A percentile compares a stretch with the other conserved stretches of the same genome.
phyloP scores from a whole-genome alignment of 2,888 invertebrate species.

The Cancer borealis region DNA sequence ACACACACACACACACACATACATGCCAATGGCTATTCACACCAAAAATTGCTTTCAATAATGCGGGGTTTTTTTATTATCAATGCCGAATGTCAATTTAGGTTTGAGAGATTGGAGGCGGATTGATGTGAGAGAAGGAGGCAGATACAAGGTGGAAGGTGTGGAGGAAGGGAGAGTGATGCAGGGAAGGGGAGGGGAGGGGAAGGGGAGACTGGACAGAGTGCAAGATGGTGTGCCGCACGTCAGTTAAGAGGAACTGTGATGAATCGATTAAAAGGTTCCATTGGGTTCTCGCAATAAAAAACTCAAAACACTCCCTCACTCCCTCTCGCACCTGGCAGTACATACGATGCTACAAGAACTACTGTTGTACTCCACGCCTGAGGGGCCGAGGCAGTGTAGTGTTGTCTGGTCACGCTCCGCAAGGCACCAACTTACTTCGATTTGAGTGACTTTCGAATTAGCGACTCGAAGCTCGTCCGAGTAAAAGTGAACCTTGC shows the following conservation, averaged over 20 bases:
- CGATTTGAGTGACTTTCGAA: not conserved
- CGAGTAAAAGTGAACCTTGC: slow-evolving; percentile 33
- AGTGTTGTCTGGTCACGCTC: not conserved
- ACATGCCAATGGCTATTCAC: not conserved
- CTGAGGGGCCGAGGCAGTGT: not conserved
- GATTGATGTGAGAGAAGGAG: too few relatives aligned
- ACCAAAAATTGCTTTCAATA: too few relatives aligned
- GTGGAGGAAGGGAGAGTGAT: not conserved
- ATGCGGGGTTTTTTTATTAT: too few relatives aligned
- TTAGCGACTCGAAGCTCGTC: not conserved
- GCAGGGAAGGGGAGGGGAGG: not conserved
- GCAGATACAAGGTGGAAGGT: not conserved
- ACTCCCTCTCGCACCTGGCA: not conserved
- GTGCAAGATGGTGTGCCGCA: not conserved
- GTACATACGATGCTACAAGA: not conserved
- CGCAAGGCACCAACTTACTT: not conserved
- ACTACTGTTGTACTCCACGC: not conserved
- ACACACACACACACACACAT: slow-evolving; percentile 44
- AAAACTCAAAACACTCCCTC: not conserved
- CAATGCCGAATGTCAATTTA: too few relatives aligned
- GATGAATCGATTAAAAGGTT: not conserved
- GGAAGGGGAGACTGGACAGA: not conserved
- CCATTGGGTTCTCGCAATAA: not conserved
- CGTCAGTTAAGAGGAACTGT: not conserved
- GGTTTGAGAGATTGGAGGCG: too few relatives aligned